Conservation (phyloP, 2,113 vertebrate genomes). For the Ptilorrhoa leucosticta region DNA sequence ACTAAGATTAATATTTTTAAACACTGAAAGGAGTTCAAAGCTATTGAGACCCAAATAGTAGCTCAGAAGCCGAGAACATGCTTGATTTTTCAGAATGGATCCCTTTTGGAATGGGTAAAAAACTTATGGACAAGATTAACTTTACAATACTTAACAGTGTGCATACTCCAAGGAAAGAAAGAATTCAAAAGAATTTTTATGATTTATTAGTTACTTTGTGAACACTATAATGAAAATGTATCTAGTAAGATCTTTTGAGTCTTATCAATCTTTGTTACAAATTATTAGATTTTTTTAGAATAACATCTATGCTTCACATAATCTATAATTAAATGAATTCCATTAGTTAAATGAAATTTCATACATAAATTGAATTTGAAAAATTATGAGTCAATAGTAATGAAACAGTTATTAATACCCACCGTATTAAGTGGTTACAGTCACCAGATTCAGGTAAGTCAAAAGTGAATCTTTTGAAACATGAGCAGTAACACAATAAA, state of each 20-base stretch:
- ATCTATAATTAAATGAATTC: slow-evolving; percentile 17
- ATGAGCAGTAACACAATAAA: not conserved
- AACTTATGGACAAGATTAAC: not conserved
- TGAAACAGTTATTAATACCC: not conserved
- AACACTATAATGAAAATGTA: not conserved
- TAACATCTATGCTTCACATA: not conserved
- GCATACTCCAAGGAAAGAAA: not conserved
- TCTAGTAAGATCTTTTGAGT: not conserved
- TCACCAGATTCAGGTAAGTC: not conserved
- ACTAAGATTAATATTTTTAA: not conserved
- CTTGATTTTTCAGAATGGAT: not conserved
- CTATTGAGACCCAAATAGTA: not conserved
- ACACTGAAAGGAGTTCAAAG: not conserved
- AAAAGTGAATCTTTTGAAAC: not conserved
- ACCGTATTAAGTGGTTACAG: not conserved
- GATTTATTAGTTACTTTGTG: not conserved
- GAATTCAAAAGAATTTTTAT: not conserved
- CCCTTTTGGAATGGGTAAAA: not conserved
- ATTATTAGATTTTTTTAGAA: not conserved
- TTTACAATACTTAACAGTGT: not conserved
- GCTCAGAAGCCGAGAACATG: not conserved
- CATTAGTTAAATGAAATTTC: slow-evolving; percentile 38
- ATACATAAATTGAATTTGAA: not conserved
- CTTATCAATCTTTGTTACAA: slow-evolving; percentile 15
- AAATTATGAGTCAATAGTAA: not conserved